A percentile compares a stretch with the other conserved stretches of the same genome.
Evolutionary conservation across 2,888 invertebrate genomes (phyloP).

Genomic region (Meta bourneti): DNA sequence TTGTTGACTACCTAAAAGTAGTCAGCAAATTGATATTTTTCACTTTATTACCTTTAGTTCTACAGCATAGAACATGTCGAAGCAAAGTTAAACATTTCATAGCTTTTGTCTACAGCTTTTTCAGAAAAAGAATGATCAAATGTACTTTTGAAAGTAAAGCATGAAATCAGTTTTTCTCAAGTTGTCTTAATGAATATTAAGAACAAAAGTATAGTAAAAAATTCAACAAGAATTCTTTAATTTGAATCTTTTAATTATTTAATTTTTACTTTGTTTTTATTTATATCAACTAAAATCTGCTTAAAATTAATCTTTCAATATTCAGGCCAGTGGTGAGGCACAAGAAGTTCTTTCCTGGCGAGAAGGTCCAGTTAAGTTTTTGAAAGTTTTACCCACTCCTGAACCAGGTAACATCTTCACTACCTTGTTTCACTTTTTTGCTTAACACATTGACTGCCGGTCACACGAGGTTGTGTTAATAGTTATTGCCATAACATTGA

Average conservation of each 20-base stretch:
- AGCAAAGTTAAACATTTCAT: no score
- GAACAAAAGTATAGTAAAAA: not conserved
- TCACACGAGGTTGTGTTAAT: no score
- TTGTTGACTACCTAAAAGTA: no score
- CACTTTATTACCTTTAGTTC: no score
- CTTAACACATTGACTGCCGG: no score
- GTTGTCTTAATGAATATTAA: not conserved
- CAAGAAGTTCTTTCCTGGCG: slow-evolving; percentile 96
- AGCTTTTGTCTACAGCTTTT: no score
- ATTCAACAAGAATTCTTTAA: not conserved
- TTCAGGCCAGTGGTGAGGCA: slow-evolving; percentile 93
- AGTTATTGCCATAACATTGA: no score
- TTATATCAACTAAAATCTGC: not conserved
- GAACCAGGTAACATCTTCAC: slow-evolving; percentile 80
- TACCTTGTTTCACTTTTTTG: not conserved
- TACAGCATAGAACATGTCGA: no score
- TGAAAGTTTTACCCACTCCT: slow-evolving; percentile 92
- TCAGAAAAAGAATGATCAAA: no score
- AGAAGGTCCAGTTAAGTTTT: slow-evolving; percentile 91
- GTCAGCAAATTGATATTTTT: no score
- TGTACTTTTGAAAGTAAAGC: no score
- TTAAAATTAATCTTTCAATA: slow-evolving; percentile 78
- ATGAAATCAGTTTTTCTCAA: no score
- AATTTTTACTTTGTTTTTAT: slow-evolving; percentile 1
- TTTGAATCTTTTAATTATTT: not conserved